Evolutionary conservation across 2,113 vertebrate species (phyloP).

Genomic region (Saccopteryx leptura): DNA sequence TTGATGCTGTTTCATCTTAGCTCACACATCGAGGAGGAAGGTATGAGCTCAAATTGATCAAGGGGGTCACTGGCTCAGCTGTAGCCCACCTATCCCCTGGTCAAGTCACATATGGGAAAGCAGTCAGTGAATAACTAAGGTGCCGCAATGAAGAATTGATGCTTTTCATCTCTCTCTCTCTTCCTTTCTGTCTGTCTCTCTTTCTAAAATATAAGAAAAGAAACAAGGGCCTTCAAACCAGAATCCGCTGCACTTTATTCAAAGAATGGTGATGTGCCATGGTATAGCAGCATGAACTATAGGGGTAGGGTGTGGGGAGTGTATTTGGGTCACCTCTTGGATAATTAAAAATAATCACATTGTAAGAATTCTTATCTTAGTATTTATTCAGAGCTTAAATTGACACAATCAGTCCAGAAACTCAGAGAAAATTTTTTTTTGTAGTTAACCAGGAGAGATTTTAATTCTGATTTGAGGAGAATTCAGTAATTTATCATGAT

Average conservation of each 20-base stretch:
- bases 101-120: too few species aligned
- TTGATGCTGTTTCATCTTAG: not conserved
- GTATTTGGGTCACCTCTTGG: not conserved
- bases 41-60: not conserved
- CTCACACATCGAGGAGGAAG: not conserved
- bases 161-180: too few species aligned
- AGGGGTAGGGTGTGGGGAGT: fast-evolving
- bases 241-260: not conserved
- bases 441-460: not conserved
- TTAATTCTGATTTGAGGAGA: not conserved
- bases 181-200: not conserved
- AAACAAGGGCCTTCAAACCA: not conserved
- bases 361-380: slow-evolving; percentile 12
- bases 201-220: not conserved
- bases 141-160: too few species aligned
- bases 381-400: slow-evolving; percentile 44
- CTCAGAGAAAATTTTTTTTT: slow-evolving; percentile 7
- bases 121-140: too few species aligned
- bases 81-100: too few species aligned
- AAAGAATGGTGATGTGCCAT: not conserved
- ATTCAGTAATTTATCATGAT: not conserved
- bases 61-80: too few species aligned
- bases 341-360: slow-evolving; percentile 38
- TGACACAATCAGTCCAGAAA: not conserved
- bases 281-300: not conserved